phyloP scores from a whole-genome alignment of 1,140 invertebrate species.

The Marisa cornuarietis region DNA sequence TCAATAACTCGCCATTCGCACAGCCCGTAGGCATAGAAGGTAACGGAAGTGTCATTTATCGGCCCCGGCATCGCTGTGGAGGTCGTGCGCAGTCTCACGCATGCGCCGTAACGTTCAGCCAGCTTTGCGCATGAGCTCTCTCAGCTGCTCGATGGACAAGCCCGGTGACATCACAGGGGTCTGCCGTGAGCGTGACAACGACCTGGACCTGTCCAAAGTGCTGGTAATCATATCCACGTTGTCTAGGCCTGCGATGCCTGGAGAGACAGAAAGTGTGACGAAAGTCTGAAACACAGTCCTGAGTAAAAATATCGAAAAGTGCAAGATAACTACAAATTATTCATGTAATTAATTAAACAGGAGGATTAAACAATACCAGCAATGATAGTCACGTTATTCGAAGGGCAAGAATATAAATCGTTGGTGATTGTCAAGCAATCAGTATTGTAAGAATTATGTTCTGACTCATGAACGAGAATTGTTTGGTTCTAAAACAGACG shows the following conservation, averaged over 20 bases:
- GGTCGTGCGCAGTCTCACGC: neutral
- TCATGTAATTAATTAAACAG: too few species aligned
- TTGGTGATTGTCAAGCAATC: too few species aligned
- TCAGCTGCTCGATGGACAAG: constrained; percentile 10
- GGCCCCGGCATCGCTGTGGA: neutral
- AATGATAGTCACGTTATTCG: too few species aligned
- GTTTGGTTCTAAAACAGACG: too few species aligned
- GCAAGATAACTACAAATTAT: too few species aligned
- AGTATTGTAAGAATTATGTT: too few species aligned
- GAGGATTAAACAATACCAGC: too few species aligned
- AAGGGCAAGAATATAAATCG: too few species aligned
- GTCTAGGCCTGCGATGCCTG: constrained; percentile 21
- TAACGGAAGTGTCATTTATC: neutral
- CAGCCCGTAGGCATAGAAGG: neutral
- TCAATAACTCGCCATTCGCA: neutral
- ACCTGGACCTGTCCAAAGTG: constrained; percentile 23
- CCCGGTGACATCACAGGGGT: constrained; percentile 1
- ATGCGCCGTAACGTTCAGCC: constrained; percentile 8
- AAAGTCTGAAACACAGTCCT: too few species aligned
- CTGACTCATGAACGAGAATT: too few species aligned
- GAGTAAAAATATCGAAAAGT: too few species aligned
- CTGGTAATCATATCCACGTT: constrained; percentile 27
- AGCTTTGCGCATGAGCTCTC: constrained; percentile 18
- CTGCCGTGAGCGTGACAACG: constrained; percentile 3
- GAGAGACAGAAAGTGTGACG: neutral